Conservation (phyloP, 2,113 vertebrate genomes). For the Ahaetulla prasina region DNA sequence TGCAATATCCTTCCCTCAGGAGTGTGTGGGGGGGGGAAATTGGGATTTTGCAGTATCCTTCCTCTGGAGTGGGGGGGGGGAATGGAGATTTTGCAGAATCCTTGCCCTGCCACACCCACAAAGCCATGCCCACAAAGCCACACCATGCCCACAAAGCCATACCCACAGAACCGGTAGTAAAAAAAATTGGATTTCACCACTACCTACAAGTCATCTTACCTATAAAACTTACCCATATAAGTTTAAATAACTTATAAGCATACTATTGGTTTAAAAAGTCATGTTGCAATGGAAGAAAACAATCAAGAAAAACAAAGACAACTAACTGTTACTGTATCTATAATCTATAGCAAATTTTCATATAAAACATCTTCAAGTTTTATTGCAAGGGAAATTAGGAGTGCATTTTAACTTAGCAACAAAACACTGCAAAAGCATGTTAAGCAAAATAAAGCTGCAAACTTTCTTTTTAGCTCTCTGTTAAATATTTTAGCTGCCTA, state of each 20-base stretch:
- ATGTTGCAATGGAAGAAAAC: constrained; percentile 27
- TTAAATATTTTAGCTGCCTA: constrained; percentile 16
- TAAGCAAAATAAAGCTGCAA: background rate
- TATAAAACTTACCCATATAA: too few species aligned
- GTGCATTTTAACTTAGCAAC: constrained; percentile 8
- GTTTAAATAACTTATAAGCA: constrained; percentile 43
- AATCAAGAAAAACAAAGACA: constrained; percentile 11
- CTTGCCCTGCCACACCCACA: too few species aligned
- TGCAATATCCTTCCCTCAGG: too few species aligned
- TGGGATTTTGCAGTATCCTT: too few species aligned
- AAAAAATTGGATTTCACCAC: too few species aligned
- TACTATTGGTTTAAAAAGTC: constrained; percentile 45
- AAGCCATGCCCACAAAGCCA: too few species aligned
- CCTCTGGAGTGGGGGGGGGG: too few species aligned
- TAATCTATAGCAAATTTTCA: background rate
- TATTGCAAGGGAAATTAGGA: background rate
- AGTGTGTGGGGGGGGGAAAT: too few species aligned
- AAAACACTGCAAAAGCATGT: constrained; percentile 2
- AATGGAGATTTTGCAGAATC: too few species aligned
- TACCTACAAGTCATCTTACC: background rate
- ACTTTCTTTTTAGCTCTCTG: constrained; percentile 10
- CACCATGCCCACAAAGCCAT: too few species aligned
- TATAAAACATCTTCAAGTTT: background rate
- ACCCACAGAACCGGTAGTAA: too few species aligned
- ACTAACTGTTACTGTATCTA: constrained; percentile 3